Evolutionary conservation across 2,797 vertebrate species (phyloP), one percentile per base, ranked within the genome.

Genomic region (Paedocypris micromegethes): DNA sequence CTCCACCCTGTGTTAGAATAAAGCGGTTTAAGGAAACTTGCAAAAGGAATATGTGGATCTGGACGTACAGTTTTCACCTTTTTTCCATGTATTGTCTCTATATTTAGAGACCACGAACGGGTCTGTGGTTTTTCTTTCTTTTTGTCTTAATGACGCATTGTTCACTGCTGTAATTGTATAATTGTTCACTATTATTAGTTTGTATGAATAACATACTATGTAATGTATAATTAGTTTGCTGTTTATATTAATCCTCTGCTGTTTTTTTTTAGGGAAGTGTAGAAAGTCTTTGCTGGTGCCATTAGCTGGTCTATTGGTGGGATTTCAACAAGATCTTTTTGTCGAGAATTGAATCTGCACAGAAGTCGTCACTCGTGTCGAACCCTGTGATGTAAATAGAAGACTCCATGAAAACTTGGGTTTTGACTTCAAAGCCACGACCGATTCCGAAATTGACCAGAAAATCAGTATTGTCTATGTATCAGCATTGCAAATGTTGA

Each of bases 211-310:
- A 23, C 23, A 23, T 23, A 23, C 23, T 23, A 23, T 23, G 23
- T 23, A 23, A 64, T 52, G 4, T 37, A 38, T 37, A 42, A 38
- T 61, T 48, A 3, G 38, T 37, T 40, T 40, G 8, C n/a, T 60
- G 23, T 63, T 46, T 45, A 23, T 38, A 45, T 55, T 66, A 38
- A 73, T 38, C 5, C 46, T 53, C 3, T 50, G 42, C 53, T 42
- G 4, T 42, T 52, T n/a, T 74, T 0, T 59, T 39, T 64, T 66
- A 90, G 89, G 81, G 89, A 90, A 80, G 89, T 90, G 55, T 90
- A 52, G 68, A 53, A 65, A 73, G 43, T 41, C 50, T 43, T 58
- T 58, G 62, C 40, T 58, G 49, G 49, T 72, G 63, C 79, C 78
- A 72, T 73, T 77, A 74, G 78, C 78, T 78, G 73, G 72, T 68